Base-by-base conservation (phyloP, 2,797 vertebrate species). In the Protonibea diacanthus region DNA sequence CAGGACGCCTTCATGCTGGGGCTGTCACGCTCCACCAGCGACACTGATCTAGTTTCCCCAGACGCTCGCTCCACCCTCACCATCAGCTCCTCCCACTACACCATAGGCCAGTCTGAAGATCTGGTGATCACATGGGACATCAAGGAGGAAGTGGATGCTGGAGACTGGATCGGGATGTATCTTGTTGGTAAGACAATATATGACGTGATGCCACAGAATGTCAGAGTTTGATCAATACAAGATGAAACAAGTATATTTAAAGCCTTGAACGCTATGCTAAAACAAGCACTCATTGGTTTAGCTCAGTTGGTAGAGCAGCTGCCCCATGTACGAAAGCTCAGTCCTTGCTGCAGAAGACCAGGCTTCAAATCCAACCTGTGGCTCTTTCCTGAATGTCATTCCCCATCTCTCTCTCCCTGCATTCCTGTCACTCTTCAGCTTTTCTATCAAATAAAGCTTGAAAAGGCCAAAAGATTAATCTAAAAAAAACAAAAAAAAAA, bases 111-210 rank as follows among this genome's bases (percentile, higher is more conserved):
- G 82, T 96, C 97, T 0, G 96, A 97, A 73, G 97, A 98, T 88
- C 94, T 99, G 27, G 92, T 98, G 65, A 96, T 99, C 86, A 96
- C 96, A 65, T 99, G 98, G 98, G 97, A 99, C 94, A 98, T 99
- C 93, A 99, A 97, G 80, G 98, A 99, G 80, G 98, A 99, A 42
- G 98, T 99, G 78, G 98, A 99, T 23, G 96, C 98, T 3, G 97
- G 98, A 9, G 98, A 99, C 90, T 99, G 98, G 98, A 99, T 99
- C 0, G 98, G 98, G 89, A 99, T 99, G 97, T 99, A 99, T 89
- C 96, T 97, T 44, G 93, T 98, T 13, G 97, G 98, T 99, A 85
- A 96, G 97, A 38, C 86, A 21, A 23, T 42, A 57, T 33, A 3
- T n/a, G 33, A 71, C 18, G 33, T 17, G 6, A 33, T n/a, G 53